Evolutionary conservation across 2,113 vertebrate species (phyloP), one percentile per base, ranked within the genome.

Genomic region (Atherinomorus stipes): DNA sequence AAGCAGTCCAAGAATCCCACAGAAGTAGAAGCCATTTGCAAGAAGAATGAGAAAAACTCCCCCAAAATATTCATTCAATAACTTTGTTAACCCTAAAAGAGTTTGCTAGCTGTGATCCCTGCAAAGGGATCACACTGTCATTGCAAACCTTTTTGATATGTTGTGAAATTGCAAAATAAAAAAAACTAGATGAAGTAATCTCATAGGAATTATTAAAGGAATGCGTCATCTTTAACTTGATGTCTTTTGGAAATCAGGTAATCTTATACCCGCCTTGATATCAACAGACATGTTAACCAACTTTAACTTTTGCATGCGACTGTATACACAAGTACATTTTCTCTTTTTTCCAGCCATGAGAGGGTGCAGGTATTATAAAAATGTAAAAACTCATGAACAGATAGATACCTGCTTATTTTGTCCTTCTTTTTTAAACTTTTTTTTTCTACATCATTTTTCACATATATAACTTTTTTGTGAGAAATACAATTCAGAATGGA

Each of bases 311-410:
- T 47, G 44, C 44, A 47, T 47, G 44, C 44, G 11, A n/a, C 44
- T 47, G 16, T 19, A 8, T 47, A 47, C 19, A 47, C 44, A 19
- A 19, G 44, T n/a, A 47, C 44, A n/a, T 19, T 47, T 37, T 71
- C 61, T 44, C 19, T 71, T 79, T 53, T 75, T 61, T 51, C 26
- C 21, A 34, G 45, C 58, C 64, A 61, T 63, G 60, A 71, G 10
- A 45, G 28, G 69, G 57, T 2, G 28, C 42, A 64, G 60, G 56
- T 40, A 44, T 0, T 56, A 31, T 51, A 45, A 51, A 69, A 4
- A 19, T 56, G 26, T 34, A 2, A 34, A 56, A 31, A 56, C 18
- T 40, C 38, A 40, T 5, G 7, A 57, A 19, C 13, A 19, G 1
- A 31, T 31, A 10, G 26, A 28, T 4, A 37, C 34, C 53, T 59